Conservation (phyloP, 2,888 invertebrate genomes). For the Amphipoea oculea region DNA sequence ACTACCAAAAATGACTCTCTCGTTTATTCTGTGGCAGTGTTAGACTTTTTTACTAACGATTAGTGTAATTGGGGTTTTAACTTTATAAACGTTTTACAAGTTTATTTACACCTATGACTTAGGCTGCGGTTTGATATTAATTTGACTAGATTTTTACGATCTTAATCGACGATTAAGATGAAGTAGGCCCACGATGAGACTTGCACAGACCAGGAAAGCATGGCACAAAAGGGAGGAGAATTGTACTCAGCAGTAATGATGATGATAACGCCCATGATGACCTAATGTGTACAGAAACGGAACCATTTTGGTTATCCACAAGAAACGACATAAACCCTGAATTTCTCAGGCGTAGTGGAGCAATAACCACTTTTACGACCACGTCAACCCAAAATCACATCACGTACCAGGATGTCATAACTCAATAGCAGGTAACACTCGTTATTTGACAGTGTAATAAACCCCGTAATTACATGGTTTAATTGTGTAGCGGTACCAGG, state of each 20-base stretch:
- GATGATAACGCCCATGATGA: neutral
- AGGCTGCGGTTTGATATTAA: conserved; percentile 3
- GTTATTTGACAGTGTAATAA: conserved; percentile 66
- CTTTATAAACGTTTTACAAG: conserved; percentile 57
- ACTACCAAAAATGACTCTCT: conserved; percentile 72
- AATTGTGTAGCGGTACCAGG: conserved; percentile 80
- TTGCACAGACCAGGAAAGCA: neutral
- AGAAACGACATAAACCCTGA: neutral
- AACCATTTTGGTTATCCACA: conserved; percentile 12
- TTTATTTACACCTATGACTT: conserved; percentile 51
- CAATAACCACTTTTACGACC: conserved; percentile 44
- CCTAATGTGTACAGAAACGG: neutral
- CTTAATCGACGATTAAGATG: neutral
- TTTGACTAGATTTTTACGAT: neutral
- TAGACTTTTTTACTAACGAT: conserved; percentile 70
- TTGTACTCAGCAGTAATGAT: too few species aligned
- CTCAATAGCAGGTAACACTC: conserved; percentile 56
- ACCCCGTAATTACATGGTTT: conserved; percentile 75
- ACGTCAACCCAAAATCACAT: conserved; percentile 41
- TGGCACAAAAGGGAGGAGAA: neutral
- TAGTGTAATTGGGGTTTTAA: conserved; percentile 56
- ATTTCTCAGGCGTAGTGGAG: conserved; percentile 27
- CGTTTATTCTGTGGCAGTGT: conserved; percentile 68
- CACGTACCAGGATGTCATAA: conserved; percentile 58
- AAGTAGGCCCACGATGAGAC: neutral